Conservation (phyloP, 2,888 invertebrate species). For the Eupithecia subumbrata region DNA sequence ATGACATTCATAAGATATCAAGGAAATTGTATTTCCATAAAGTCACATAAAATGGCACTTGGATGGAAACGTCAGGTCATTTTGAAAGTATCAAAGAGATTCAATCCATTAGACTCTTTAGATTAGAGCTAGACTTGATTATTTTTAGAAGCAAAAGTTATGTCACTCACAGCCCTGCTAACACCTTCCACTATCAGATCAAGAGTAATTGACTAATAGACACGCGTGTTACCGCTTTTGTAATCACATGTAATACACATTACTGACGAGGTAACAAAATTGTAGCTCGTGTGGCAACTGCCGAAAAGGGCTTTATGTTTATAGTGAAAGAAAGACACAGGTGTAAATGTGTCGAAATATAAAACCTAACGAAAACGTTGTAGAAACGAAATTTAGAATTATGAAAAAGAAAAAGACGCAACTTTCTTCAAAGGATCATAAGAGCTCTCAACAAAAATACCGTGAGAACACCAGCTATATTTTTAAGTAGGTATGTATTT, state of each 20-base stretch:
- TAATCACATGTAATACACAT: conserved; percentile 40
- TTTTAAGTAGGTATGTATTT: too few species aligned
- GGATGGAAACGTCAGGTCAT: too few species aligned
- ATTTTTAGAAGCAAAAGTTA: neutral
- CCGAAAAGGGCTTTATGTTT: conserved; percentile 6
- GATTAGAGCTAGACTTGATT: neutral
- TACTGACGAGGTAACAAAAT: conserved; percentile 27
- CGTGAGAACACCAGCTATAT: neutral
- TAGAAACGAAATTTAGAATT: neutral
- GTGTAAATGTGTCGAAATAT: neutral
- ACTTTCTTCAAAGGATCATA: neutral
- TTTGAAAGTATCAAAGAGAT: too few species aligned
- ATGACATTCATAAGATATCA: too few species aligned
- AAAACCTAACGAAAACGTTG: neutral
- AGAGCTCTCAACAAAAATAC: neutral
- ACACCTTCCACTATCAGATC: conserved; percentile 39
- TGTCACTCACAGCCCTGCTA: conserved; percentile 23
- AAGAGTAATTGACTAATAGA: conserved; percentile 45
- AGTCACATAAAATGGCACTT: too few species aligned
- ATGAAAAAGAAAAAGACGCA: neutral
- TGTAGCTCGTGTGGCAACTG: conserved; percentile 24
- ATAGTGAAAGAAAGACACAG: neutral
- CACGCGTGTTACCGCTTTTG: conserved; percentile 44
- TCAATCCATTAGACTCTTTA: neutral
- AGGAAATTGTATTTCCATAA: too few species aligned